These are phyloP conservation scores for Mixornis gularis DNA, from an alignment of 2,113 vertebrate genomes.

Conservation along the genomic window DNA sequence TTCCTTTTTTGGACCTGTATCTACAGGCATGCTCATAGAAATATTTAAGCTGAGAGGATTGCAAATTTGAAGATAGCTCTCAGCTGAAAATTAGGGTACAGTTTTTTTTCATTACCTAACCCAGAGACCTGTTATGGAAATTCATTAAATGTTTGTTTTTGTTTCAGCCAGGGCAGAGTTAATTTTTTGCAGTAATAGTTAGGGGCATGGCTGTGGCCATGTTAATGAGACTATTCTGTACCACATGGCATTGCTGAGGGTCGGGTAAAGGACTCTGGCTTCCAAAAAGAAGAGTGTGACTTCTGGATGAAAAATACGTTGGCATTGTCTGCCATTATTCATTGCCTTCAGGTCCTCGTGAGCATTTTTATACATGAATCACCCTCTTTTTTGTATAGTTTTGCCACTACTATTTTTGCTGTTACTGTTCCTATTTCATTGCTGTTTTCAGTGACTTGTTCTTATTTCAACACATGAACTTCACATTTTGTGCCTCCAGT, in stretches of 20 bases:
- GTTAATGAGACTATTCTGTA: background rate
- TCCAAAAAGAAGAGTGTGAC: background rate
- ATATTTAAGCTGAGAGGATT: background rate
- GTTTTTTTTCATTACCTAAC: background rate
- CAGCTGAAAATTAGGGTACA: background rate
- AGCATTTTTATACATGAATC: background rate
- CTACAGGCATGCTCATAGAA: background rate
- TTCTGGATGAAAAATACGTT: background rate
- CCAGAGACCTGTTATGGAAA: background rate
- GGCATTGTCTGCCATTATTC: background rate
- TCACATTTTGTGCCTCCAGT: background rate
- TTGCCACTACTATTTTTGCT: background rate
- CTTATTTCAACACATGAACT: background rate
- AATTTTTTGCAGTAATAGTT: background rate
- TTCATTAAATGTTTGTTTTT: background rate
- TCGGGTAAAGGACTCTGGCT: background rate
- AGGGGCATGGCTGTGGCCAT: too few relatives aligned
- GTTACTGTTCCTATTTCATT: background rate
- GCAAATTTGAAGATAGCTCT: background rate
- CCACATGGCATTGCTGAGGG: background rate
- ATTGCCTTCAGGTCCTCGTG: accelerated
- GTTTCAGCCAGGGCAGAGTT: background rate
- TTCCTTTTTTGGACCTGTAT: background rate
- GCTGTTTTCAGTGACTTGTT: background rate
- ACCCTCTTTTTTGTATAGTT: background rate